These are phyloP conservation scores for Melanchra persicariae DNA, from an alignment of 2,888 invertebrate species.

Conservation along the genomic window DNA sequence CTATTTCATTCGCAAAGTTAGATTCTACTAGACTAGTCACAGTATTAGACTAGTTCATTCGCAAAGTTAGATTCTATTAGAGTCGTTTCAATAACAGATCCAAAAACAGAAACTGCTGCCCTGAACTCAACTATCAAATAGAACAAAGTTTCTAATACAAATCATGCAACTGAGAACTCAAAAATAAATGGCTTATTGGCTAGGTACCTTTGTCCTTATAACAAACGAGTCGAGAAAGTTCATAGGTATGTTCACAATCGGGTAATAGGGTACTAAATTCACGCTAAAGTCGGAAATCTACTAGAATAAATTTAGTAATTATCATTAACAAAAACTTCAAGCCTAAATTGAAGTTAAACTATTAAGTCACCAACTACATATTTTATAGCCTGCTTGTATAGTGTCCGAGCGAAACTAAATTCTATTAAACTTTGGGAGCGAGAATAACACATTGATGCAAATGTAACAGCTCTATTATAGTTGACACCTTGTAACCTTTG, in stretches of 20 bases:
- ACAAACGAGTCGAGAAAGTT: neutral
- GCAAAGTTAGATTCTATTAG: too few species aligned
- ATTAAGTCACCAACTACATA: neutral
- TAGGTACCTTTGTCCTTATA: constrained; percentile 6
- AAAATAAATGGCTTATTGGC: too few species aligned
- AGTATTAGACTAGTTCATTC: too few species aligned
- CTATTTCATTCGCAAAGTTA: too few species aligned
- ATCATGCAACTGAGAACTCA: constrained; percentile 1
- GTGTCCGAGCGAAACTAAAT: neutral
- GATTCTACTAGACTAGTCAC: too few species aligned
- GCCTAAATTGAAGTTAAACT: neutral
- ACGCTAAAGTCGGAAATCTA: too few species aligned
- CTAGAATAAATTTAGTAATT: too few species aligned
- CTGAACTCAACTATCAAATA: neutral
- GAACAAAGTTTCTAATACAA: constrained; percentile 4
- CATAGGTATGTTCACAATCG: neutral
- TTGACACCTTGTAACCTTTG: constrained; percentile 8
- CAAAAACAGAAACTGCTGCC: too few species aligned
- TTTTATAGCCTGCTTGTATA: neutral
- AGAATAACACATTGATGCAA: constrained; percentile 36
- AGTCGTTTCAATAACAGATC: too few species aligned
- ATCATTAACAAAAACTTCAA: too few species aligned
- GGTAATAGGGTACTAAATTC: neutral
- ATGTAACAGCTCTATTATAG: constrained; percentile 29
- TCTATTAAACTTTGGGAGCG: neutral